Evolutionary conservation across 2,113 vertebrate species (phyloP), one percentile per base, ranked within the genome.

Genomic region (Bos javanicus): DNA sequence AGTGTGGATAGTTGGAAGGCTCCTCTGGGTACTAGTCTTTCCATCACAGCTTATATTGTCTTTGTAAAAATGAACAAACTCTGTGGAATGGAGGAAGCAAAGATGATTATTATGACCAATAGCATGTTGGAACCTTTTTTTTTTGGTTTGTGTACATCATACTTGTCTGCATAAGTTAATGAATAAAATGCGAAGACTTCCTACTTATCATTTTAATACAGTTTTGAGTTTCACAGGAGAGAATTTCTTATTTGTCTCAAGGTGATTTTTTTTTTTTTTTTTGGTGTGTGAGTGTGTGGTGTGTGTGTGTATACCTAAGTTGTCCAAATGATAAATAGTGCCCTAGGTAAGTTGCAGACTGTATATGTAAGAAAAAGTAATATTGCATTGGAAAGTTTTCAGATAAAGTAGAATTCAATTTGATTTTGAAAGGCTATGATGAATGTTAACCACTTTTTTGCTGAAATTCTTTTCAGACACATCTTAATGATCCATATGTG

Each of bases 251-350:
- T 98, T 99, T 98, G 97, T 98, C 98, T 99, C 98, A 98, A 98
- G 98, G 98, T 98, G 98, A 97, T 98, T 80, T 46, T 98, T 97
- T 90, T 93, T 98, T 93, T 98, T 64, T 59, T 62, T 25, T 90
- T 56, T 87, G 23, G 60, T 62, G 80, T 78, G 95, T 91, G 86
- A 62, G 78, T n/a, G 84, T 84, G 82, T 59, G 30, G 85, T 54
- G 10, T 19, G 48, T 87, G 46, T 56, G 71, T 56, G 90, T 98
- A 62, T 98, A 97, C 97, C 99, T 98, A 99, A 98, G 98, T 99
- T 99, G 98, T 99, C 98, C 98, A 98, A 98, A 99, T 98, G 98
- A 99, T 98, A 99, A 98, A 99, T 99, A 98, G 97, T 98, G 97
- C 97, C 97, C 93, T 98, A 95, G 85, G 97, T 98, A 98, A 98